Evolutionary conservation across 2,797 vertebrate species (phyloP).

Genomic region (Urosaurus nigricauda): DNA sequence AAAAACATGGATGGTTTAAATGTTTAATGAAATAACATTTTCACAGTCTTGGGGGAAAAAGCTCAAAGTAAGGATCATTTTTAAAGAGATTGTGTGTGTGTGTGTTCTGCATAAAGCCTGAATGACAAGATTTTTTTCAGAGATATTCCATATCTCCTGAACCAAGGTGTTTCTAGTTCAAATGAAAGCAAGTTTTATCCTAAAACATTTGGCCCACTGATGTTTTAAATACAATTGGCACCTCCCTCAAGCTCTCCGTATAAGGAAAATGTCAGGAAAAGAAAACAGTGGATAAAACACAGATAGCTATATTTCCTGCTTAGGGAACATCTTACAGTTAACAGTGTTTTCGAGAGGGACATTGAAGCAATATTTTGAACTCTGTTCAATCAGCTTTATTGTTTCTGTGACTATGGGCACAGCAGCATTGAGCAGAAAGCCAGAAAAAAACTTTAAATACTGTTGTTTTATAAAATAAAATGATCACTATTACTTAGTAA

Average conservation of each 20-base stretch:
- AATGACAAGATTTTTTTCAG: background rate
- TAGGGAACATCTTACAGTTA: background rate
- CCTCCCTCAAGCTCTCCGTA: background rate
- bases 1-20: fast-evolving
- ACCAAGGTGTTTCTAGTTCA: background rate
- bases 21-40: background rate
- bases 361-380: background rate
- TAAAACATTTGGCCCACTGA: background rate
- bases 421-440: background rate
- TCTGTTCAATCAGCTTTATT: background rate
- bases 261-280: background rate
- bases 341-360: background rate
- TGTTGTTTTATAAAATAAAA: no score
- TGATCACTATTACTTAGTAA: background rate
- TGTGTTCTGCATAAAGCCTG: background rate
- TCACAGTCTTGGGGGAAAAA: background rate
- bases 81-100: background rate
- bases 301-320: background rate
- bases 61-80: background rate
- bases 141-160: background rate
- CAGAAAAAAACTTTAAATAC: no score
- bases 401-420: background rate
- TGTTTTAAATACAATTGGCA: background rate
- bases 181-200: background rate
- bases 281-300: background rate